Percentiles rank a stretch among this genome's conserved stretches.
These are phyloP conservation scores for Ischnus inquisitorius DNA, from an alignment of 2,888 invertebrate genomes.

Conservation along the genomic window DNA sequence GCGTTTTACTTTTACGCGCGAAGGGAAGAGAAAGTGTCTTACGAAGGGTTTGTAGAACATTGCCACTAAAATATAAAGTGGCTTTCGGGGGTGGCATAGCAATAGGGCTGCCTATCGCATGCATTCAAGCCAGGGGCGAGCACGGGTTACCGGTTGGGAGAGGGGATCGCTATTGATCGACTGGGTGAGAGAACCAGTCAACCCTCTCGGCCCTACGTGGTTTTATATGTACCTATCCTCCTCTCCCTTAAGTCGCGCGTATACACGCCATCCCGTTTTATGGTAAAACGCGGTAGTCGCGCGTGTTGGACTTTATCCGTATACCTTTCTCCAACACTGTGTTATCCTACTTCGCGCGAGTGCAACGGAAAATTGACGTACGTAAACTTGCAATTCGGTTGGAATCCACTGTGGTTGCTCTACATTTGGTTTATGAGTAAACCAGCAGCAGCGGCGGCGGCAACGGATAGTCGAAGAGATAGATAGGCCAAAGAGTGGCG, in stretches of 20 bases:
- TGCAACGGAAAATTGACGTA: constrained; percentile 59
- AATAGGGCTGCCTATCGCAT: constrained; percentile 83
- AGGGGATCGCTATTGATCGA: constrained; percentile 83
- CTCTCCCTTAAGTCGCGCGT: constrained; percentile 61
- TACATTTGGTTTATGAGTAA: constrained; percentile 56
- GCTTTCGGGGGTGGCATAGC: constrained; percentile 83
- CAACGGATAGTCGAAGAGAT: constrained; percentile 32
- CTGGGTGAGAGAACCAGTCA: constrained; percentile 80
- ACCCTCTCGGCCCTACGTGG: constrained; percentile 82
- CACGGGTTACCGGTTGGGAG: constrained; percentile 71
- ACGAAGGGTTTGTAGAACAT: constrained; percentile 83
- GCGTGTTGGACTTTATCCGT: constrained; percentile 43
- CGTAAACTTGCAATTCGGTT: constrained; percentile 20
- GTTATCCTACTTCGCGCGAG: constrained; percentile 40
- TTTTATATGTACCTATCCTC: constrained; percentile 55
- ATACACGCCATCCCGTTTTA: constrained; percentile 60
- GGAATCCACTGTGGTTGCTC: constrained; percentile 26
- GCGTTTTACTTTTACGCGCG: constrained; percentile 14
- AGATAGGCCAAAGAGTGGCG: background rate
- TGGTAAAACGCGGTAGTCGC: constrained; percentile 56
- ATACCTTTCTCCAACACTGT: constrained; percentile 20
- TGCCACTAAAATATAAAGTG: constrained; percentile 85
- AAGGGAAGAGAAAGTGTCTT: constrained; percentile 76
- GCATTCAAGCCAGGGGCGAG: constrained; percentile 79
- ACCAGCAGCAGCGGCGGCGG: constrained; percentile 1